These are phyloP conservation scores for Latrodectus elegans DNA, from an alignment of 2,888 invertebrate species.

Conservation along the genomic window DNA sequence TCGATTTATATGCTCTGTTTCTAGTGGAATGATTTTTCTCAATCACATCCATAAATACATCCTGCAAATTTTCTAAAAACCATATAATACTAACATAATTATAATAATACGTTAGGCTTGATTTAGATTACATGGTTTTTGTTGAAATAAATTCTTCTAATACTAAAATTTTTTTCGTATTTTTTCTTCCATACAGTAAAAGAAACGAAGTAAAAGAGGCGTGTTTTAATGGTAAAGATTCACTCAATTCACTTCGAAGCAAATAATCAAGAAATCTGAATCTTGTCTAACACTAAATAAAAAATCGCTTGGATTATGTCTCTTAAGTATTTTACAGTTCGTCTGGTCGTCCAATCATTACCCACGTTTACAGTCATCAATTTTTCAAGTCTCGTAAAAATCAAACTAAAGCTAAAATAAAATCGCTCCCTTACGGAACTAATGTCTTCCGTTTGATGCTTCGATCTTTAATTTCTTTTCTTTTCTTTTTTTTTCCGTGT, in stretches of 20 bases:
- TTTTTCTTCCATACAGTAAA: no score
- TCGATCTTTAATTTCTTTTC: constrained; percentile 13
- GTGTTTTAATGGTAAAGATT: not conserved
- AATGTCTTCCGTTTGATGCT: constrained; percentile 19
- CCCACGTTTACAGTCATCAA: constrained; percentile 17
- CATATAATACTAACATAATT: no score
- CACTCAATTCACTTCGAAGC: not conserved
- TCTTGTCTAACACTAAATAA: not conserved
- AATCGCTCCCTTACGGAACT: constrained; percentile 14
- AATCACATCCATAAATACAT: no score
- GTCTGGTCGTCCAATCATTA: constrained; percentile 18
- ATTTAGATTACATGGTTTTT: no score
- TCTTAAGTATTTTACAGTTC: not conserved
- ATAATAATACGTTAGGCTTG: no score
- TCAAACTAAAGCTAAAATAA: not conserved
- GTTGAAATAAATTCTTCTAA: no score
- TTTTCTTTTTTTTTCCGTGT: not conserved
- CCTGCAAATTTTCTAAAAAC: no score
- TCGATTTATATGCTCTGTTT: no score
- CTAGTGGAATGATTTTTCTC: no score
- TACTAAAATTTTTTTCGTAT: no score
- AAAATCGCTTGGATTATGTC: not conserved
- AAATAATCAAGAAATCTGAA: not conserved
- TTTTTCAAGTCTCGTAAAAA: constrained; percentile 18
- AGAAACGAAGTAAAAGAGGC: no score